Evolutionary conservation across 2,888 invertebrate species (phyloP), one percentile per base, ranked within the genome.

Genomic region (Megaustenia siamemsis): DNA sequence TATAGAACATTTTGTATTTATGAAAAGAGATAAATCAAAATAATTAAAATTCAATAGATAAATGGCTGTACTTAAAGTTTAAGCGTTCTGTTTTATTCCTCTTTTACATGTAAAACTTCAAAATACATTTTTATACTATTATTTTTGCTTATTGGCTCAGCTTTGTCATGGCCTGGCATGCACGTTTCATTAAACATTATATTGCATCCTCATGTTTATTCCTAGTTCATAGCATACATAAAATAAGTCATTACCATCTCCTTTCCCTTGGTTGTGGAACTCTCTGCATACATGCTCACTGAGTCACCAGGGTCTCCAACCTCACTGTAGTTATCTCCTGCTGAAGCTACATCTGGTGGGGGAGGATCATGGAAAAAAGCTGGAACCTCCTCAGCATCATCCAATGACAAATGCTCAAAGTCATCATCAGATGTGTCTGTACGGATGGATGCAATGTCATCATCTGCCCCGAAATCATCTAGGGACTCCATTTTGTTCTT

Each of bases 351-450:
- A 32, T 91, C 91, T 10, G 73, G 78, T 24, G 96, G 95, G 91
- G 96, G 86, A n/a, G 66, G 68, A 15, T 83, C 77, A 75, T 90
- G 90, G 82, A 90, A 89, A 85, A 93, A 93, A 53, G 96, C 96
- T 86, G 96, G 96, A 95, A 60, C 96, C 96, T 92, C 93, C 28
- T 88, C 88, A 15, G 90, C 91, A 83, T 92, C 90, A 60, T 91
- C 92, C 77, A 94, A 84, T 60, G 90, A 90, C 75, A 97, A 95
- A 73, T 96, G 95, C n/a, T 97, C 96, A 93, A 96, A 97, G 89
- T 97, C 96, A 88, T 97, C 97, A 0, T 97, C 97, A 89, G 97
- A 97, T 56, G 96, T 96, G 87, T 97, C 97, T 89, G 97, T 97
- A 89, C 96, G 95, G 90, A 96, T 95, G 0, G 97, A 97, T 88